Conservation (phyloP, 2,888 invertebrate genomes). For the Thymelicus acteon region DNA sequence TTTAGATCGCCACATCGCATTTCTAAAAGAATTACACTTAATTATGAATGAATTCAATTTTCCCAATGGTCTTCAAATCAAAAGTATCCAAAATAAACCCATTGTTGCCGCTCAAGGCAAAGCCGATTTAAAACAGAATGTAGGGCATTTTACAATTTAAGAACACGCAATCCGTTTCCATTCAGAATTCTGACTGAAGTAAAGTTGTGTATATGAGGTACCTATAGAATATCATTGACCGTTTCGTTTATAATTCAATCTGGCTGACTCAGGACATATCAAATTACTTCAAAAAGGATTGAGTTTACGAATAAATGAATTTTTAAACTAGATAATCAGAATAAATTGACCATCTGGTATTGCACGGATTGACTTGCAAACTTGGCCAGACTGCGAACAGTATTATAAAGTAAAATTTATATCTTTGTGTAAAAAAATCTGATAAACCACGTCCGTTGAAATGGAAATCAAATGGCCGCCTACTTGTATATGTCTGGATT, state of each 20-base stretch:
- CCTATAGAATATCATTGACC: slow-evolving; percentile 9
- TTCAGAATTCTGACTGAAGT: neutral
- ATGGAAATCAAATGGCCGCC: slow-evolving; percentile 21
- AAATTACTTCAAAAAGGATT: slow-evolving; percentile 20
- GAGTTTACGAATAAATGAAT: slow-evolving; percentile 23
- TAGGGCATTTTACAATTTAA: neutral
- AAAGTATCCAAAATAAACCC: neutral
- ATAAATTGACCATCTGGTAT: slow-evolving; percentile 47
- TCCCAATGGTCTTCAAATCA: neutral
- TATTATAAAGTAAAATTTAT: slow-evolving; percentile 55
- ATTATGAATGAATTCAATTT: neutral
- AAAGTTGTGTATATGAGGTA: neutral
- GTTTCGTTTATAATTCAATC: neutral
- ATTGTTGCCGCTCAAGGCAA: neutral
- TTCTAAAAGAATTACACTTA: no score
- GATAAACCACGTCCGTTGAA: slow-evolving; percentile 10
- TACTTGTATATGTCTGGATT: neutral
- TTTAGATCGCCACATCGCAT: no score
- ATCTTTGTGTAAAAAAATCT: slow-evolving; percentile 37
- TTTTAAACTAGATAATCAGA: slow-evolving; percentile 30
- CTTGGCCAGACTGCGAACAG: slow-evolving; percentile 35
- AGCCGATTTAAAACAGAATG: neutral
- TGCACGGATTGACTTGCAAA: slow-evolving; percentile 55
- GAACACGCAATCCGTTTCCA: neutral
- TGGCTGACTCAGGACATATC: slow-evolving; percentile 12